Conservation (phyloP, 2,113 vertebrate genomes). For the Cebus imitator region DNA sequence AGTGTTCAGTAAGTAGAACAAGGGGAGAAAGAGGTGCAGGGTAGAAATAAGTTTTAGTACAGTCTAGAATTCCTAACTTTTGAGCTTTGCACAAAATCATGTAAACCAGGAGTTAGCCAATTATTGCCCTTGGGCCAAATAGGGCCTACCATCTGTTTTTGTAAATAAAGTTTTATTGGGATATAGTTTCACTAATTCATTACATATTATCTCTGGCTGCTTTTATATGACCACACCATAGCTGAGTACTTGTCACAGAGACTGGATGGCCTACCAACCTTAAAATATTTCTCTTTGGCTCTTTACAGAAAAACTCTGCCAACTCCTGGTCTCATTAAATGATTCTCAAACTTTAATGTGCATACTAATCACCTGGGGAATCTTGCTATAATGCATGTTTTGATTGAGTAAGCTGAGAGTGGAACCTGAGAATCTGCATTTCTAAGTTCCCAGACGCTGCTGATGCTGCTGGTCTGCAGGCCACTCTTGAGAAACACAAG, state of each 20-base stretch:
- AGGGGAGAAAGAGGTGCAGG: neutral
- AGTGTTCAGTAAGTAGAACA: neutral
- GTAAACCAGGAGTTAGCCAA: neutral
- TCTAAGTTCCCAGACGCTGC: neutral
- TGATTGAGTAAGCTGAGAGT: neutral
- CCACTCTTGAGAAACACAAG: neutral
- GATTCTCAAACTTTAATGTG: neutral
- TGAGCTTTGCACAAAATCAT: neutral
- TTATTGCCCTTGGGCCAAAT: neutral
- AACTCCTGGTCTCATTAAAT: neutral
- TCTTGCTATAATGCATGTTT: neutral
- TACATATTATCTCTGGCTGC: neutral
- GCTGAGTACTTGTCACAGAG: neutral
- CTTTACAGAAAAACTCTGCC: neutral
- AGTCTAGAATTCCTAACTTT: neutral
- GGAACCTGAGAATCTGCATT: neutral
- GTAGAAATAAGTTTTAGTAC: neutral
- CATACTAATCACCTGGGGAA: neutral
- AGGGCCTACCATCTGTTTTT: neutral
- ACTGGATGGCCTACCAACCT: neutral
- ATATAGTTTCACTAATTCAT: neutral
- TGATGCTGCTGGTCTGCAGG: neutral
- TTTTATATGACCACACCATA: neutral
- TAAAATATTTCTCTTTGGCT: constrained; percentile 6
- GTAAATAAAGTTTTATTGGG: neutral